Conservation (phyloP, 1,140 invertebrate species). For the Caenorhabditis tropicalis region DNA sequence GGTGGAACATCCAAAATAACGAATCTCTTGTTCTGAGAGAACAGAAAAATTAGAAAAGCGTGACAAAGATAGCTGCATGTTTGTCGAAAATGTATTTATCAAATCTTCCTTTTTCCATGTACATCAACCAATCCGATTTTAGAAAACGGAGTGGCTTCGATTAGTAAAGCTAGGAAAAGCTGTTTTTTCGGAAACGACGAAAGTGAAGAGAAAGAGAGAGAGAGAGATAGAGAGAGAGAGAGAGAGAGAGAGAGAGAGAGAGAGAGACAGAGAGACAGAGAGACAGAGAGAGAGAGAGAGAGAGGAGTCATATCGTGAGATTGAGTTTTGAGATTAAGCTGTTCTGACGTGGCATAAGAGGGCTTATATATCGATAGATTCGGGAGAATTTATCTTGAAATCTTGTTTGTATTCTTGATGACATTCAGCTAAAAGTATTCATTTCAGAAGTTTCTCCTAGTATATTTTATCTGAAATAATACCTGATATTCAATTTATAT, state of each 20-base stretch:
- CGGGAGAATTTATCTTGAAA: too few species aligned
- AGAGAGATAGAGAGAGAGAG: neutral
- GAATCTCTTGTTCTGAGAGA: too few species aligned
- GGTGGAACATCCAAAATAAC: too few species aligned
- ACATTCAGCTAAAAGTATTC: too few species aligned
- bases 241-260: neutral
- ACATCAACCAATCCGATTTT: neutral
- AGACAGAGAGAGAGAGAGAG: neutral
- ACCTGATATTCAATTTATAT: neutral
- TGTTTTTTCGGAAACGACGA: neutral
- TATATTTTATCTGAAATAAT: too few species aligned
- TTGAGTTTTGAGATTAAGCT: slow-evolving; percentile 14
- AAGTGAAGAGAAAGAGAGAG: neutral
- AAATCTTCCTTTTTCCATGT: neutral
- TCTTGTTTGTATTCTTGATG: too few species aligned
- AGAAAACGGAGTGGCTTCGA: neutral
- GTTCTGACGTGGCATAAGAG: neutral
- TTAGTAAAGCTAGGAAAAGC: neutral
- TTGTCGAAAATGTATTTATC: neutral
- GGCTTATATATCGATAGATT: neutral
- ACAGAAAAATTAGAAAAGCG: too few species aligned
- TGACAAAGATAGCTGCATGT: neutral
- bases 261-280: too few species aligned
- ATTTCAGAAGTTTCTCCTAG: too few species aligned
- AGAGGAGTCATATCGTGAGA: neutral